A percentile compares a stretch with the other conserved stretches of the same genome.
Conservation (phyloP, 2,888 invertebrate species). For the Tenthredo livida region DNA sequence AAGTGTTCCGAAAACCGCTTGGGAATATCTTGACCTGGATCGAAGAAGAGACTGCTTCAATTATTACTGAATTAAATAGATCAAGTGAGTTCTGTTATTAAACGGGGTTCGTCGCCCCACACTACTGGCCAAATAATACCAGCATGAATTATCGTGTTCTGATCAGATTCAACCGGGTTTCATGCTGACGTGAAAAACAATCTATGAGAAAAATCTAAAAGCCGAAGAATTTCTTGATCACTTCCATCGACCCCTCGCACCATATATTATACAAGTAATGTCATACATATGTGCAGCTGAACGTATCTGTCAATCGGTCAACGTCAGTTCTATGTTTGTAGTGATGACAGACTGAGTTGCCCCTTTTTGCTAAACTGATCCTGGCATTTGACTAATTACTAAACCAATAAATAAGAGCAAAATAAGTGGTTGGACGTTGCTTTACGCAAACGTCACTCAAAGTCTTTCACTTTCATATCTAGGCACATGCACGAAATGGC, state of each 20-base stretch:
- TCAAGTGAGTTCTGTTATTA: conserved; percentile 28
- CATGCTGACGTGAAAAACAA: not conserved
- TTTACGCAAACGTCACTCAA: conserved; percentile 6
- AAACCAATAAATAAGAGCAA: not conserved
- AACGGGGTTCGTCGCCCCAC: not conserved
- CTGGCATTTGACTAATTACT: conserved; percentile 20
- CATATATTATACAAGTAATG: not conserved
- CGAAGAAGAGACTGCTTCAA: not conserved
- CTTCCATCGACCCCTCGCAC: not conserved
- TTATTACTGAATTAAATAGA: conserved; percentile 27
- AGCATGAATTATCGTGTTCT: not conserved
- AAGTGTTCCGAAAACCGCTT: not conserved
- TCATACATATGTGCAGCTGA: not conserved
- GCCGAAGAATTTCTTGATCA: not conserved
- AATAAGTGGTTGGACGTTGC: not conserved
- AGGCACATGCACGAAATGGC: not conserved
- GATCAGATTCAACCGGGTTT: not conserved
- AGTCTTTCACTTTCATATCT: not conserved
- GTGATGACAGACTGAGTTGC: conserved; percentile 8
- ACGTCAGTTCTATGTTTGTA: conserved; percentile 16
- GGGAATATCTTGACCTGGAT: conserved; percentile 46
- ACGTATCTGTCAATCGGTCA: conserved; percentile 26
- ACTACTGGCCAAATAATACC: not conserved
- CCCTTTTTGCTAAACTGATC: not conserved
- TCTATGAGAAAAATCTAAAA: not conserved